Percentiles rank a stretch among this genome's conserved stretches.
Conservation (phyloP, 1,140 invertebrate species). For the Gonatopus flavifemur region DNA sequence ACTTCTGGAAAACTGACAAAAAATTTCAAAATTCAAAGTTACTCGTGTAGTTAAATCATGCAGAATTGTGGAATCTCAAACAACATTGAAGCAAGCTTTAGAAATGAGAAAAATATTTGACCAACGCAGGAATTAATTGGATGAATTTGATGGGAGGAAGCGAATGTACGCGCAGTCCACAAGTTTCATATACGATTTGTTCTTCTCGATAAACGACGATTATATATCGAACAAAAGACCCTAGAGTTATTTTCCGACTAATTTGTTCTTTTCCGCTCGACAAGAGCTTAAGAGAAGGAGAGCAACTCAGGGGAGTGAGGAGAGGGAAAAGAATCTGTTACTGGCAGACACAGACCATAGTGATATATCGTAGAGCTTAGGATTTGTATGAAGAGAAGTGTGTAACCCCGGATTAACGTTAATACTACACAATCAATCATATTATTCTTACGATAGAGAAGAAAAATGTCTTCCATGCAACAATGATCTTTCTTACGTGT, state of each 20-base stretch:
- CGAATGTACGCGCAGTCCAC: too few species aligned
- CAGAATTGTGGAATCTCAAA: too few species aligned
- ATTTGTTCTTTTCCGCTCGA: slow-evolving; percentile 21
- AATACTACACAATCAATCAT: slow-evolving; percentile 53
- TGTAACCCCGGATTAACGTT: slow-evolving; percentile 54
- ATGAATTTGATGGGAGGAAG: too few species aligned
- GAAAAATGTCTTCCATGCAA: too few species aligned
- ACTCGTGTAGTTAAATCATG: too few species aligned
- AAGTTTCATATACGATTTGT: too few species aligned
- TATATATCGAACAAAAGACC: slow-evolving; percentile 20
- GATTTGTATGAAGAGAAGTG: slow-evolving; percentile 58
- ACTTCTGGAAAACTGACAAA: too few species aligned
- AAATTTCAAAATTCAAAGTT: too few species aligned
- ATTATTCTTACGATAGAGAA: slow-evolving; percentile 22
- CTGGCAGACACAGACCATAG: slow-evolving; percentile 40
- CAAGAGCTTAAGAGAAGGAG: slow-evolving; percentile 13
- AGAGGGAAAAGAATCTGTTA: slow-evolving; percentile 43
- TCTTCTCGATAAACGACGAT: slow-evolving; percentile 6
- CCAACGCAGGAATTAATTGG: too few species aligned
- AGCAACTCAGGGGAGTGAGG: slow-evolving; percentile 8
- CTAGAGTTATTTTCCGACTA: slow-evolving; percentile 34
- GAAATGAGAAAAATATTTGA: too few species aligned
- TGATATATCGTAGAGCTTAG: slow-evolving; percentile 54
- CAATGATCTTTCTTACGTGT: too few species aligned
- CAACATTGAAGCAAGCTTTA: too few species aligned